A percentile compares a stretch with the other conserved stretches of the same genome.
These are phyloP conservation scores for Drosophila multiciliata DNA, from an alignment of 2,888 invertebrate genomes.

Conservation along the genomic window DNA sequence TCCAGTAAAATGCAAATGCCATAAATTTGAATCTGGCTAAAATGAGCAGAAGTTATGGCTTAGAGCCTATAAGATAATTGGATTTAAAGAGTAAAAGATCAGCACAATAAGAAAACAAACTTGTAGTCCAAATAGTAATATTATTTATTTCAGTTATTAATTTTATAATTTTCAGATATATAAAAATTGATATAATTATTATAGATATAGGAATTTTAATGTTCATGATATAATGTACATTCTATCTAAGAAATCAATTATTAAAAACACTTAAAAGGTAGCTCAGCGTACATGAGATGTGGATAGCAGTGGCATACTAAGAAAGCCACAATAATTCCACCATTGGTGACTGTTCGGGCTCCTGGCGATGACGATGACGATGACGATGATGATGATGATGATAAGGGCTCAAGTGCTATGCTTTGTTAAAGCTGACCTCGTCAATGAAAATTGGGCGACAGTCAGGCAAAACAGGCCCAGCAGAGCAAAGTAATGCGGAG, in stretches of 20 bases:
- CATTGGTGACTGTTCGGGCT: constrained; percentile 8
- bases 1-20: constrained; percentile 4
- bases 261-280: constrained; percentile 45
- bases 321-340: constrained; percentile 31
- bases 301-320: constrained; percentile 12
- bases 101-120: not conserved
- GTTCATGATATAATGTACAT: not conserved
- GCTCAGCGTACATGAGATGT: constrained; percentile 11
- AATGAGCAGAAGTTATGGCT: constrained; percentile 8
- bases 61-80: not conserved
- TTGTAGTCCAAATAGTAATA: not conserved
- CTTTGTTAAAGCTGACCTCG: constrained; percentile 74
- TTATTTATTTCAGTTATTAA: not conserved
- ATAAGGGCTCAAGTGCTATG: constrained; percentile 50
- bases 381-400: constrained; percentile 25
- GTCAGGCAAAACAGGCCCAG: constrained; percentile 35
- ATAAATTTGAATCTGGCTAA: constrained; percentile 1
- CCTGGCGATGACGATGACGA: not conserved
- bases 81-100: not conserved
- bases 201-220: not conserved
- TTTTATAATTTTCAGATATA: not conserved
- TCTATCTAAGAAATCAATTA: constrained; percentile 18
- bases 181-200: not conserved
- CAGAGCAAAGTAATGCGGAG: constrained; percentile 15
- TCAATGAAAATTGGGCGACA: constrained; percentile 61